Base-by-base conservation (phyloP, 2,797 vertebrate genomes). In the Avahi laniger region DNA sequence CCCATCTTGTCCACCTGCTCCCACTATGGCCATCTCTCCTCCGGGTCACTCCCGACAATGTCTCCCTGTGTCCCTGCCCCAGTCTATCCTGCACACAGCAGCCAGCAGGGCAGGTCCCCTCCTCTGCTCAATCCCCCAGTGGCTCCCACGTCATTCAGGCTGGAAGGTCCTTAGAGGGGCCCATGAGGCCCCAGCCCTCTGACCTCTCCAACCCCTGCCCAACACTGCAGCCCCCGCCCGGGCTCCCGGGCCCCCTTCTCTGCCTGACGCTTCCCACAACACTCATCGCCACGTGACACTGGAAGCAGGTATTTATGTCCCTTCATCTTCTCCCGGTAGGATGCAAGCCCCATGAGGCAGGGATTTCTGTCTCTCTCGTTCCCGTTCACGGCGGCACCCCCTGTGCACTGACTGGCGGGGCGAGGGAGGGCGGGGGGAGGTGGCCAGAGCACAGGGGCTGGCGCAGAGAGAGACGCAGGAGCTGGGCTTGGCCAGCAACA, bases 1-100 rank as follows among this genome's bases (percentile, higher is more conserved):
- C 43, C 80, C 28, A 0, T 57, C 59, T 20, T 15, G 22, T 35
- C 43, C 8, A 61, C 63, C 43, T 5, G 10, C 43, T 61, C 52
- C 17, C 1, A 0, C 50, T n/a, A 3, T 1, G 1, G 28, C 4
- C 13, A 46, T 24, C 65, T n/a, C 69, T 54, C 65, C 63, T n/a
- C 28, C 2, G 69, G 63, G 35, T 13, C 50, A 1, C 26, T 48
- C 33, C 63, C 0, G 1, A 17, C 22, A 33, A 22, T 0, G 4
- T 4, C 4, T 18, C 33, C 43, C 35, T 5, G 12, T n/a, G 43
- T 13, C 70, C n/a, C 41, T 0, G 7, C 41, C 63, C 18, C 1
- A 0, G 1, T 59, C 28, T n/a, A 0, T 4, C 70, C 33, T 14
- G 38, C 35, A 18, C 48, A 5, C 5, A 4, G 43, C 67, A 41